Evolutionary conservation across 2,888 invertebrate species (phyloP).

Genomic region (Synanthedon formicaeformis): DNA sequence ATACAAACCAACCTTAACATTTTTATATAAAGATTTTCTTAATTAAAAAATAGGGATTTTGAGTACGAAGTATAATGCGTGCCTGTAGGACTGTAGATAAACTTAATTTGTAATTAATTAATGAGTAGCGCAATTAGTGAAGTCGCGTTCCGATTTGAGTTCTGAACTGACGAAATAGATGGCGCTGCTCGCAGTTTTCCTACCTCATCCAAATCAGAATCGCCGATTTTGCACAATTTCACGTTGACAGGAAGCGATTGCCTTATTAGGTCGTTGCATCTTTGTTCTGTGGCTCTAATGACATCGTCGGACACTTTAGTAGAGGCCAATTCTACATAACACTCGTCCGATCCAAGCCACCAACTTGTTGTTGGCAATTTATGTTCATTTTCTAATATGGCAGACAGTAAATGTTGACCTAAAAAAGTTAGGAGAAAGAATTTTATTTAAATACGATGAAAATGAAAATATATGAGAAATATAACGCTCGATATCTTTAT

Average conservation of each 20-base stretch:
- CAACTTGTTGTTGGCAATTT: conserved; percentile 80
- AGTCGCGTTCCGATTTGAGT: no score
- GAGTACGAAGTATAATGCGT: no score
- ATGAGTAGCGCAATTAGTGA: no score
- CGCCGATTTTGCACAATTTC: conserved; percentile 71
- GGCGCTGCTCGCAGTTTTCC: neutral
- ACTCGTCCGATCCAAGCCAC: conserved; percentile 83
- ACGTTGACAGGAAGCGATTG: conserved; percentile 74
- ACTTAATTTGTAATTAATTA: no score
- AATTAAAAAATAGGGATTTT: no score
- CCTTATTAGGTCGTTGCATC: conserved; percentile 77
- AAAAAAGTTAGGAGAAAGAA: conserved; percentile 3
- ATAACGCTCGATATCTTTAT: no score
- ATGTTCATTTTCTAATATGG: conserved; percentile 78
- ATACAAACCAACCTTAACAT: no score
- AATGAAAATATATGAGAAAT: neutral
- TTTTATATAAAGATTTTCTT: no score
- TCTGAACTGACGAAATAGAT: no score
- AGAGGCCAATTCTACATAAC: conserved; percentile 77
- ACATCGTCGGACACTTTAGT: conserved; percentile 63
- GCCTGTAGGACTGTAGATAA: no score
- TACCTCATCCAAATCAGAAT: conserved; percentile 68
- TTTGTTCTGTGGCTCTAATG: conserved; percentile 67
- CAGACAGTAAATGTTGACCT: conserved; percentile 88
- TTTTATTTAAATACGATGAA: neutral